Base-by-base conservation (phyloP, 2,113 vertebrate species). In the Oophaga pumilio region DNA sequence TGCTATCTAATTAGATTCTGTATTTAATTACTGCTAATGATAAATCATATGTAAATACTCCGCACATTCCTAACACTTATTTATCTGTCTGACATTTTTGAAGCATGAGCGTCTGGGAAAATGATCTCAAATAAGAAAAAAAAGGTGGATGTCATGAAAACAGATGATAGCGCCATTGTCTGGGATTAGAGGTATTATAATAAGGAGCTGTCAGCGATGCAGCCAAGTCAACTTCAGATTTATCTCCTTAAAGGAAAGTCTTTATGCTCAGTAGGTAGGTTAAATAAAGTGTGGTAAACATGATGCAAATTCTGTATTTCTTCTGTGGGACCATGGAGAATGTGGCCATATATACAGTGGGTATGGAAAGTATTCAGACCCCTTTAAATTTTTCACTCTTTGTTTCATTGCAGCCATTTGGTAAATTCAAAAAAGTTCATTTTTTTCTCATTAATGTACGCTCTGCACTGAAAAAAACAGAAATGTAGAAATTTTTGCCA, bases 91-190 rank as follows among this genome's bases (percentile, higher is more conserved):
- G 59, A 43, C 57, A 82, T 11, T 82, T 82, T 2, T 82, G 59
- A 64, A 80, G 57, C 57, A 43, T 49, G 59, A 62, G 62, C 76
- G 11, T 17, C 10, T 12, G 22, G 20, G 59, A 4, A 82, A 82
- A 82, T 82, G 28, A 82, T 33, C 26, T 62, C 18, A 60, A 79
- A 20, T 18, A 76, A 20, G 22, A 77, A 77, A 53, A 14, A 77
- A 77, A n/a, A 77, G 50, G 76, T 50, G 43, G 43, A 49, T 74
- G 71, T 74, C 71, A 50, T 11, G 71, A 74, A 56, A 77, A 77
- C 76, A 77, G 76, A 53, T 52, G 76, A 77, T 77, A 26, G 28
- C n/a, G 33, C 56, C 56, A 80, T 82, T 82, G 59, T 82, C 57
- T 64, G 50, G 49, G 59, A 64, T 82, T 49, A 82, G 59, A 20